These are phyloP conservation scores for Argyrosomus regius DNA, from an alignment of 2,797 vertebrate genomes.

Conservation along the genomic window DNA sequence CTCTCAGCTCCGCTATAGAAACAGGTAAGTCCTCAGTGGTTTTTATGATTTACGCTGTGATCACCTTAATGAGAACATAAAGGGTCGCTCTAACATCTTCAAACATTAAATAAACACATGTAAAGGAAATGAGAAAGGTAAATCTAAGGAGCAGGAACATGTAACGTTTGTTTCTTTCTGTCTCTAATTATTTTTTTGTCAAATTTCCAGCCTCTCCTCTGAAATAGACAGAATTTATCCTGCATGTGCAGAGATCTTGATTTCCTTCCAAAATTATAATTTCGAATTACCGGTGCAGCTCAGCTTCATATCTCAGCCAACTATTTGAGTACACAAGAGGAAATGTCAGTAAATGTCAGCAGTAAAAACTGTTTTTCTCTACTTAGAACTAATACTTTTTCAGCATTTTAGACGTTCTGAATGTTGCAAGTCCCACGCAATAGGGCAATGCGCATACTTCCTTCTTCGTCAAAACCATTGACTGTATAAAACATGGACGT, in stretches of 20 bases:
- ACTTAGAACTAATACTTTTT: not conserved
- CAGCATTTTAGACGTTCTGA: not conserved
- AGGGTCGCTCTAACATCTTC: not conserved
- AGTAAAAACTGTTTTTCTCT: no score
- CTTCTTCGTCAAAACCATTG: no score
- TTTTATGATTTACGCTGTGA: not conserved
- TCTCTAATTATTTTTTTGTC: constrained; percentile 16
- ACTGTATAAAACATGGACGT: no score
- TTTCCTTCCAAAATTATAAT: constrained; percentile 25
- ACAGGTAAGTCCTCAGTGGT: constrained; percentile 13
- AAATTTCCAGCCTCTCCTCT: constrained; percentile 10
- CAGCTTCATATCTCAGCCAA: constrained; percentile 31
- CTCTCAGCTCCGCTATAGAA: not conserved
- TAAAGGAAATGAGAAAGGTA: not conserved
- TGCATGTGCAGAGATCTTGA: constrained; percentile 33
- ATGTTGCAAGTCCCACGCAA: no score
- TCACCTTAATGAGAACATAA: not conserved
- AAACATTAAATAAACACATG: not conserved
- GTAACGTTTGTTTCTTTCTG: not conserved
- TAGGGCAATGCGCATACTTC: no score
- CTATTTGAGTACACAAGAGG: constrained; percentile 8
- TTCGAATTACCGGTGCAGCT: constrained; percentile 31
- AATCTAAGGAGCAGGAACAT: constrained; percentile 14
- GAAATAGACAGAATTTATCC: constrained; percentile 3
- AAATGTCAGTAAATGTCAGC: constrained; percentile 2